Evolutionary conservation across 2,888 invertebrate genomes (phyloP).

Genomic region (Teleiodes luculella): DNA sequence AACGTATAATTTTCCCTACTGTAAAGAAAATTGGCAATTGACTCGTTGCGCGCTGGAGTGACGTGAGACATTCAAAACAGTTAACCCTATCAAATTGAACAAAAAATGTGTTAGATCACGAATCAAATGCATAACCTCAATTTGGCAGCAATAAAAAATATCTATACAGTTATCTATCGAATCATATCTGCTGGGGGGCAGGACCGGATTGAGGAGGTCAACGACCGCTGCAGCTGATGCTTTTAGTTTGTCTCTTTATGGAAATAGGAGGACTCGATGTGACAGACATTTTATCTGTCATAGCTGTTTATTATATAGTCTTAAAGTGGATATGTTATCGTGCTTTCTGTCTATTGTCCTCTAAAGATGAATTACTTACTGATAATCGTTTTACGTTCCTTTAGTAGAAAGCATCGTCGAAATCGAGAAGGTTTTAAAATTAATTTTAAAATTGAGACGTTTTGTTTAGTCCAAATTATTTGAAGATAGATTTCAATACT

Average conservation of each 20-base stretch:
- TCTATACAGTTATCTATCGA: constrained; percentile 74
- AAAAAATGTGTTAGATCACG: constrained; percentile 29
- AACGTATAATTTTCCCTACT: constrained; percentile 15
- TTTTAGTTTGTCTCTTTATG: constrained; percentile 49
- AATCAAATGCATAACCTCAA: constrained; percentile 63
- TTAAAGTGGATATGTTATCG: too few species aligned
- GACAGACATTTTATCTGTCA: constrained; percentile 20
- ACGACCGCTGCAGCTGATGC: constrained; percentile 50
- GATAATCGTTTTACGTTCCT: too few species aligned
- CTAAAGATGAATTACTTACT: too few species aligned
- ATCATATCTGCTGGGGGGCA: constrained; percentile 64
- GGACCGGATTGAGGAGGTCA: constrained; percentile 52
- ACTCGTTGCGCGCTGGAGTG: constrained; percentile 2
- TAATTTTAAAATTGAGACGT: too few species aligned
- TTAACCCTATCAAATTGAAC: constrained; percentile 16
- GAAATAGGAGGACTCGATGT: constrained; percentile 47
- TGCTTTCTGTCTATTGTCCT: too few species aligned
- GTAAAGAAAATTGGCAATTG: constrained; percentile 11
- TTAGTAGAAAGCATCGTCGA: too few species aligned
- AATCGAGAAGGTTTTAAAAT: too few species aligned
- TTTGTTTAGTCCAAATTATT: too few species aligned
- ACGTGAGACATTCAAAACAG: constrained; percentile 13
- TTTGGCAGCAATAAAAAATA: constrained; percentile 61
- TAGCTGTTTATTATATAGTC: not conserved
- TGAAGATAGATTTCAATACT: too few species aligned